A percentile compares a stretch with the other conserved stretches of the same genome.
phyloP scores from a whole-genome alignment of 1,140 invertebrate species.

The Drosophila busckii region DNA sequence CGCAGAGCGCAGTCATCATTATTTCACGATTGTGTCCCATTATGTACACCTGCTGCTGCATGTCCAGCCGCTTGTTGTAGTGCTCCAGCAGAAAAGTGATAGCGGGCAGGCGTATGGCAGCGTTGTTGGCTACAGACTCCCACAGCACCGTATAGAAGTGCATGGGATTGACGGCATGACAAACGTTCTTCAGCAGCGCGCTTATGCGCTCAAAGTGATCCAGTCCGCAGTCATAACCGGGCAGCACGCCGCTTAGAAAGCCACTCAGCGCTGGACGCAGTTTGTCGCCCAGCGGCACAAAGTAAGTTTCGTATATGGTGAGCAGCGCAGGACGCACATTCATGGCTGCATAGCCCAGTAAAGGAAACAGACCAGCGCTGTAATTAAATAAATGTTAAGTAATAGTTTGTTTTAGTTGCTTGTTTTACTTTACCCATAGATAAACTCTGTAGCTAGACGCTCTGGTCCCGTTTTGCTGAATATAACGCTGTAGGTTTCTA shows the following conservation, averaged over 20 bases:
- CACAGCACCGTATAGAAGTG: constrained; percentile 94
- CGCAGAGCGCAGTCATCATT: constrained; percentile 83
- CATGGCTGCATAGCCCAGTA: constrained; percentile 94
- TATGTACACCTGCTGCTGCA: constrained; percentile 92
- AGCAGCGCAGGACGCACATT: constrained; percentile 91
- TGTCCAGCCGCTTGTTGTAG: constrained; percentile 89
- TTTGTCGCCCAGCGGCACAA: constrained; percentile 90
- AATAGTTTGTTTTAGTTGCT: not conserved
- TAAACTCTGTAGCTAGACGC: constrained; percentile 91
- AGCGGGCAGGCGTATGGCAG: constrained; percentile 90
- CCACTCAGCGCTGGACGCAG: constrained; percentile 92
- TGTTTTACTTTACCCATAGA: constrained; percentile 83
- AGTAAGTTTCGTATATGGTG: constrained; percentile 94
- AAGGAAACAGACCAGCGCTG: constrained; percentile 89
- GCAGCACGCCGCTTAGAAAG: constrained; percentile 90
- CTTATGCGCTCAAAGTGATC: constrained; percentile 93
- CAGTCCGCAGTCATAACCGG: constrained; percentile 93
- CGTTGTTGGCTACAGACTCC: constrained; percentile 91
- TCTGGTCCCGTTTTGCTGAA: constrained; percentile 94
- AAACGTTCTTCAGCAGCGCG: constrained; percentile 86
- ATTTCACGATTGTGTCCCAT: constrained; percentile 92
- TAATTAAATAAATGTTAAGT: not conserved
- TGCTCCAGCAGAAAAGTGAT: constrained; percentile 90
- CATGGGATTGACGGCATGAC: constrained; percentile 87
- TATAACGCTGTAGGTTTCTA: constrained; percentile 96